Percentiles rank a stretch among this genome's conserved stretches.
Evolutionary conservation across 2,113 vertebrate species (phyloP).

Genomic region (Anarrhichthys ocellatus): DNA sequence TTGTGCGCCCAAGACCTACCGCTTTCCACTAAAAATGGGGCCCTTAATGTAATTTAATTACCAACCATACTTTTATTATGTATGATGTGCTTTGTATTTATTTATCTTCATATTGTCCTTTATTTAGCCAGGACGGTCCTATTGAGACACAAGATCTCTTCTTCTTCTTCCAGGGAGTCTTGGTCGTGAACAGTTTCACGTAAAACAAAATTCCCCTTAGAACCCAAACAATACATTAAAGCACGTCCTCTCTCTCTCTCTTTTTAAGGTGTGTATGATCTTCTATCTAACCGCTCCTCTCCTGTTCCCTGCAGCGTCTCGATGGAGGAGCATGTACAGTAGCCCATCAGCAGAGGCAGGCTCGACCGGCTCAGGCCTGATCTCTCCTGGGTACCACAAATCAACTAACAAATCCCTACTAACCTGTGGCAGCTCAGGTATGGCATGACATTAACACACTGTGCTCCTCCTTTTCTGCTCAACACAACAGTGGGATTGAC

Average conservation of each 20-base stretch:
- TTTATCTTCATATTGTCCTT: background rate
- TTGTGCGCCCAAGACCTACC: background rate
- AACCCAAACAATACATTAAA: background rate
- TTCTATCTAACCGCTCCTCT: conserved; percentile 30
- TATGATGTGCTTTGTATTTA: background rate
- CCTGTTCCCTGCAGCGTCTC: conserved; percentile 83
- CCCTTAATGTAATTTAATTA: background rate
- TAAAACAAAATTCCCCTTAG: background rate
- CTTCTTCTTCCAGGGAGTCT: background rate
- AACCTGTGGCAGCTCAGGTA: conserved; percentile 98
- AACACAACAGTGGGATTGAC: conserved; percentile 44
- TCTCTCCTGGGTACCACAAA: conserved; percentile 95
- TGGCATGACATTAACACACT: conserved; percentile 86
- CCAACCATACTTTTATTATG: background rate
- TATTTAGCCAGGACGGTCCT: background rate
- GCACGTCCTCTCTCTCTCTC: background rate
- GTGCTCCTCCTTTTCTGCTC: conserved; percentile 52
- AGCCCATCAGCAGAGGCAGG: conserved; percentile 87
- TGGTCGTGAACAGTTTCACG: background rate
- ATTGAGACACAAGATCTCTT: background rate
- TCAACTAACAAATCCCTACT: conserved; percentile 98
- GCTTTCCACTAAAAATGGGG: background rate
- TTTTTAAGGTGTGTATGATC: background rate
- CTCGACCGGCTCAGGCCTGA: conserved; percentile 87
- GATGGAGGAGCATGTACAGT: conserved; percentile 95